Conservation (phyloP, 2,797 vertebrate genomes). For the Megaceryle alcyon region DNA sequence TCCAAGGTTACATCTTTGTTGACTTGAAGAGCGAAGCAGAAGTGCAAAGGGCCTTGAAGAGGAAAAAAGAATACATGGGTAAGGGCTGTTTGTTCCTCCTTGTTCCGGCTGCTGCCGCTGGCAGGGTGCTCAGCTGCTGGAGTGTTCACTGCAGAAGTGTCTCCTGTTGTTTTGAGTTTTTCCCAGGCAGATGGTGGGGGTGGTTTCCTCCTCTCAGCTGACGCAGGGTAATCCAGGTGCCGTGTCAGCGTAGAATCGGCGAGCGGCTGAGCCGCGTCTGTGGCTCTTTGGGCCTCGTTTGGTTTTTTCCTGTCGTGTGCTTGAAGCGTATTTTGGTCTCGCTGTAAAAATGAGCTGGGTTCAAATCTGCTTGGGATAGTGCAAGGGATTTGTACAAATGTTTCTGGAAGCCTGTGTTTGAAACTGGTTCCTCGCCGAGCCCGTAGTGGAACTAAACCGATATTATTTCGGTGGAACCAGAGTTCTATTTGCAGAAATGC, state of each 20-base stretch:
- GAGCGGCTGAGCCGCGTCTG: background rate
- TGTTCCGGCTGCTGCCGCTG: background rate
- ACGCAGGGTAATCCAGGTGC: accelerated
- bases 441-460: background rate
- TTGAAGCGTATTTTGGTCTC: background rate
- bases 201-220: background rate
- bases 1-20: slow-evolving; percentile 92
- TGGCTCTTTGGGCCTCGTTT: background rate
- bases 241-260: background rate
- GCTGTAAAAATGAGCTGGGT: accelerated
- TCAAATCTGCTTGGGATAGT: background rate
- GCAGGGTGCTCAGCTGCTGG: slow-evolving; percentile 42
- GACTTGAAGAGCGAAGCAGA: slow-evolving; percentile 90
- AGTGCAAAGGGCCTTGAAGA: slow-evolving; percentile 87
- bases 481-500: background rate
- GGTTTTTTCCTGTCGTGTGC: background rate
- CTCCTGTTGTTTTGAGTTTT: background rate
- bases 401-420: background rate
- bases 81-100: slow-evolving; percentile 51
- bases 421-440: background rate
- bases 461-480: too few relatives aligned
- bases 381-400: background rate
- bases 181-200: background rate
- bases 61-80: slow-evolving; percentile 95
- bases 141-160: background rate